A percentile compares a stretch with the other conserved stretches of the same genome.
Conservation (phyloP, 2,888 invertebrate genomes). For the Ganaspis brasiliensis region DNA sequence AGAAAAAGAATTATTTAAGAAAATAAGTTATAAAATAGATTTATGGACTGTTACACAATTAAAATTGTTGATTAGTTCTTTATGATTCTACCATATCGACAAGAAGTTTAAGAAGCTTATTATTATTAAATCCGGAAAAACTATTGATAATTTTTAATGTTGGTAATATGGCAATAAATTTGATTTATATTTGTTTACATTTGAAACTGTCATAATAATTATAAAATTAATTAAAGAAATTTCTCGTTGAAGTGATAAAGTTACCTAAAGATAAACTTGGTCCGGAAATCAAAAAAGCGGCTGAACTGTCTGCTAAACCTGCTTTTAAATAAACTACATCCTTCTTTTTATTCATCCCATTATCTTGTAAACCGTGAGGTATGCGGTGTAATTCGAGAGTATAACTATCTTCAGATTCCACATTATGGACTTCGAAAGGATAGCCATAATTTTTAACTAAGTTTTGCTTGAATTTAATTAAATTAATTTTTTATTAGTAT, state of each 20-base stretch:
- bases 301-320: background rate
- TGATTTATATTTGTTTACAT: no score
- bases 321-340: background rate
- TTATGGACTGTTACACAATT: no score
- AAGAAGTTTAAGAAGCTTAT: no score
- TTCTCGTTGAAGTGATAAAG: no score
- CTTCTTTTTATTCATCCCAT: background rate
- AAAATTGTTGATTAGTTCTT: no score
- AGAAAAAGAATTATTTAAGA: background rate
- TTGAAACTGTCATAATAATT: no score
- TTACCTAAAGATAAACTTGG: slow-evolving; percentile 3
- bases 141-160: no score
- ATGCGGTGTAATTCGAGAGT: background rate
- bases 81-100: no score
- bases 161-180: no score
- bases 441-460: background rate
- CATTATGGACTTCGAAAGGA: background rate
- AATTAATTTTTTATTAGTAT: no score
- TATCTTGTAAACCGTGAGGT: background rate
- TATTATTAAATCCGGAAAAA: no score
- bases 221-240: no score
- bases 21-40: background rate
- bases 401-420: background rate
- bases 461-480: background rate
- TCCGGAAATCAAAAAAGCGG: background rate